Evolutionary conservation across 2,888 invertebrate genomes (phyloP).

Genomic region (Phalera bucephala): DNA sequence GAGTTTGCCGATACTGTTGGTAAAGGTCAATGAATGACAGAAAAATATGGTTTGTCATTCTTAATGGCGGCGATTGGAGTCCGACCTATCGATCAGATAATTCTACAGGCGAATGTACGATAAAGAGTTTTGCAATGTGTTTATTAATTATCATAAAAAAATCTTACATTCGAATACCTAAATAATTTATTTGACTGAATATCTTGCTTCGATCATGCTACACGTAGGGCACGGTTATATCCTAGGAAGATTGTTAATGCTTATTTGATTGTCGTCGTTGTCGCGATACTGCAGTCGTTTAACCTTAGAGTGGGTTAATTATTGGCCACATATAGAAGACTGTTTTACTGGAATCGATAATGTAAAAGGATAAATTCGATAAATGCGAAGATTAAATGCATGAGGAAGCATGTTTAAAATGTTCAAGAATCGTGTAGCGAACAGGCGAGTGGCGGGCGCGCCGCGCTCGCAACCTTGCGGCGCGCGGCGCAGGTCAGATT

Average conservation of each 20-base stretch:
- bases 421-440: slow-evolving; percentile 30
- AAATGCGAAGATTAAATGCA: slow-evolving; percentile 11
- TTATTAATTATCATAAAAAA: too few species aligned
- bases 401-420: slow-evolving; percentile 27
- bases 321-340: too few species aligned
- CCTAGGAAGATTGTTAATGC: too few species aligned
- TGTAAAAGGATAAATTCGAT: too few species aligned
- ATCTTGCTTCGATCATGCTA: too few species aligned
- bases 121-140: slow-evolving; percentile 40
- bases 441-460: slow-evolving; percentile 11
- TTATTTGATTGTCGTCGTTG: too few species aligned
- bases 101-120: slow-evolving; percentile 53
- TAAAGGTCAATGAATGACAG: slow-evolving; percentile 57
- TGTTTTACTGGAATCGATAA: too few species aligned
- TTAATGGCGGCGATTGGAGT: slow-evolving; percentile 10
- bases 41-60: slow-evolving; percentile 32
- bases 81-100: slow-evolving; percentile 33
- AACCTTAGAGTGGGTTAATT: too few species aligned
- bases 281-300: too few species aligned
- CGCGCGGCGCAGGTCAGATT: slow-evolving; percentile 77
- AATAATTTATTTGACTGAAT: too few species aligned
- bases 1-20: slow-evolving; percentile 47
- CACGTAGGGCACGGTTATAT: too few species aligned
- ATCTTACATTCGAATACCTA: too few species aligned
- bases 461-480: slow-evolving; percentile 72